Conservation (phyloP, 2,113 vertebrate genomes). For the Willisornis vidua region DNA sequence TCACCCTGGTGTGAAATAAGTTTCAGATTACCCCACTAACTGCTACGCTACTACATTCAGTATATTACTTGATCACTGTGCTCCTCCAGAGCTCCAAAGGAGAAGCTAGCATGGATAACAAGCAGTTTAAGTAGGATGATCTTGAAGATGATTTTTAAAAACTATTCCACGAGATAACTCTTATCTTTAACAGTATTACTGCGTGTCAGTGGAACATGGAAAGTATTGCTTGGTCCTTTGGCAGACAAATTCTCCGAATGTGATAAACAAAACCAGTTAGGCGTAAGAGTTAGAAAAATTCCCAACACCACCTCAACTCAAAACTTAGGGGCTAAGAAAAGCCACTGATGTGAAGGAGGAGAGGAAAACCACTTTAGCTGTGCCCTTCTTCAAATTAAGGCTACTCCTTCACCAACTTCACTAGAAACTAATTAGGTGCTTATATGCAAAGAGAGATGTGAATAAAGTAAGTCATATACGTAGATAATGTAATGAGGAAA, state of each 20-base stretch:
- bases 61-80: neutral
- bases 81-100: neutral
- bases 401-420: neutral
- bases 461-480: neutral
- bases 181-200: neutral
- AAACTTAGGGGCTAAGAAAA: neutral
- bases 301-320: neutral
- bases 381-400: neutral
- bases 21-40: neutral
- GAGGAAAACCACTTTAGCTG: neutral
- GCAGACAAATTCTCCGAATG: neutral
- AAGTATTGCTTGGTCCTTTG: neutral
- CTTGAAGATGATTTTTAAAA: neutral
- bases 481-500: neutral
- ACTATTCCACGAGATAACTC: neutral
- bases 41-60: neutral
- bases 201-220: neutral
- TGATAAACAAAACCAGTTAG: neutral
- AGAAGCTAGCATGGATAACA: neutral
- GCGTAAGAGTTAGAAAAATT: neutral
- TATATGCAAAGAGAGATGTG: neutral
- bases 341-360: neutral
- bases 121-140: neutral
- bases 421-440: neutral
- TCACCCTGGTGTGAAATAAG: neutral